phyloP scores from a whole-genome alignment of 2,113 vertebrate species.

The Rhineura floridana region DNA sequence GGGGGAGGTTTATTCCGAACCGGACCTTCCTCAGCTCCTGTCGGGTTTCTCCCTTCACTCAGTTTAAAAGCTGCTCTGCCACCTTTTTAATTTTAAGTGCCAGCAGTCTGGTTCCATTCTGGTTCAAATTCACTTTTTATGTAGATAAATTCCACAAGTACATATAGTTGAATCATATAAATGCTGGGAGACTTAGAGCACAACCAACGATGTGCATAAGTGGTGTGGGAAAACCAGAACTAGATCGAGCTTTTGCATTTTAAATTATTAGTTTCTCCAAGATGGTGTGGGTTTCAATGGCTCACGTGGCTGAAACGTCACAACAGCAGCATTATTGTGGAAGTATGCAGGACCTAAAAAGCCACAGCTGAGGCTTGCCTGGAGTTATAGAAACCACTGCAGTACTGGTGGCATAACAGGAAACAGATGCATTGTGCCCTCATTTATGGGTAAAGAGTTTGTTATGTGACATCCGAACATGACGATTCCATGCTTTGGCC shows the following conservation, averaged over 20 bases:
- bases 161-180: slow-evolving; percentile 53
- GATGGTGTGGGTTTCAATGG: slow-evolving; percentile 61
- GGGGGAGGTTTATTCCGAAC: too few relatives aligned
- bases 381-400: neutral
- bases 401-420: too few relatives aligned
- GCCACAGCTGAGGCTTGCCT: slow-evolving; percentile 10
- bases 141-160: slow-evolving; percentile 53
- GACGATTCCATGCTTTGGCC: too few relatives aligned
- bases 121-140: too few relatives aligned
- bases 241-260: slow-evolving; percentile 47
- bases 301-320: slow-evolving; percentile 50
- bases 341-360: slow-evolving; percentile 40
- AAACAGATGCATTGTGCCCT: neutral
- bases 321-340: slow-evolving; percentile 22
- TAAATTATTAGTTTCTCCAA: slow-evolving; percentile 49
- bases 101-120: too few relatives aligned
- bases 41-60: too few relatives aligned
- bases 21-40: too few relatives aligned
- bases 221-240: slow-evolving; percentile 40
- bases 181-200: slow-evolving; percentile 15
- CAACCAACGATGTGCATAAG: slow-evolving; percentile 47
- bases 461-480: neutral
- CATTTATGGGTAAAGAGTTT: neutral
- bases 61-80: too few relatives aligned
- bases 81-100: too few relatives aligned